These are phyloP conservation scores for Spheniscus mendiculus DNA, from an alignment of 2,113 vertebrate genomes.

Conservation along the genomic window DNA sequence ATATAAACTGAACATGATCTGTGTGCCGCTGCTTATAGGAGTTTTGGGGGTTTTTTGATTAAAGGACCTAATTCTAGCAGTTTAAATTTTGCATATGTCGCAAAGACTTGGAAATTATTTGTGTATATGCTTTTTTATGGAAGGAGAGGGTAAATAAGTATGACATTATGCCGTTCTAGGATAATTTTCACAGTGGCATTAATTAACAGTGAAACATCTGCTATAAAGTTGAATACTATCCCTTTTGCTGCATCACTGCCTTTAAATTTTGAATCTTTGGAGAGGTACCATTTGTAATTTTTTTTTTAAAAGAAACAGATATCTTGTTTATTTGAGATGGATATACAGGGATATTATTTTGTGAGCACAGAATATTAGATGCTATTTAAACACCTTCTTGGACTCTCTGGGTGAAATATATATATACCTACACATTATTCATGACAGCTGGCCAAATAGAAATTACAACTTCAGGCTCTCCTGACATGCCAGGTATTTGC, in stretches of 20 bases:
- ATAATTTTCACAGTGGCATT: neutral
- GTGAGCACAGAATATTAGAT: neutral
- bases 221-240: neutral
- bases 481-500: neutral
- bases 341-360: neutral
- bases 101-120: neutral
- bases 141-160: neutral
- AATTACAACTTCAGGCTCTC: neutral
- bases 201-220: conserved; percentile 25
- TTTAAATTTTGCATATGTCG: neutral
- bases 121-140: neutral
- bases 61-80: neutral
- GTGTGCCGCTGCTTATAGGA: neutral
- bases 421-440: neutral
- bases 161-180: neutral
- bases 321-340: neutral
- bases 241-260: neutral
- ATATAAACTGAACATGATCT: neutral
- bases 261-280: neutral
- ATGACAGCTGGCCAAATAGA: neutral
- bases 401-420: neutral
- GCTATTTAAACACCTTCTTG: neutral
- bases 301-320: neutral
- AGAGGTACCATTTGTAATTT: neutral
- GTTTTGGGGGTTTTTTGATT: neutral